A percentile compares a stretch with the other conserved stretches of the same genome.
These are phyloP conservation scores for Nemotelus pantherinus DNA, from an alignment of 2,888 invertebrate species.

Conservation along the genomic window DNA sequence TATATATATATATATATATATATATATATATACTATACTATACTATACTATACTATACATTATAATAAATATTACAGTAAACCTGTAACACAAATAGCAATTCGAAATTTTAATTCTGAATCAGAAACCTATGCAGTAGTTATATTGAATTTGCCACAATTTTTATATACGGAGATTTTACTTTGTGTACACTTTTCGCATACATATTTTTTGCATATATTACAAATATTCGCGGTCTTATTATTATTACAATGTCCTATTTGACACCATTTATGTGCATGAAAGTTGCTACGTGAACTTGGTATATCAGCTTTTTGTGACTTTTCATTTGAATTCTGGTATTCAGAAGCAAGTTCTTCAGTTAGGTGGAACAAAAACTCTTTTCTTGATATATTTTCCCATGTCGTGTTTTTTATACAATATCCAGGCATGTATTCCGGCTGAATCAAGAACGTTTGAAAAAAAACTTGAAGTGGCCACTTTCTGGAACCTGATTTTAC, in stretches of 20 bases:
- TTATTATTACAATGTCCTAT: conserved; percentile 51
- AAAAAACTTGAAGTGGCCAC: conserved; percentile 46
- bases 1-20: too few species aligned
- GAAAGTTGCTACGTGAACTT: background rate
- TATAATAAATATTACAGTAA: too few species aligned
- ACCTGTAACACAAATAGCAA: too few species aligned
- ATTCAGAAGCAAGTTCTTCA: conserved; percentile 47
- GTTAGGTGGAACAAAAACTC: conserved; percentile 53
- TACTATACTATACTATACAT: too few species aligned
- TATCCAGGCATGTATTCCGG: conserved; percentile 55
- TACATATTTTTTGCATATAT: conserved; percentile 43
- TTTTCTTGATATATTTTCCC: conserved; percentile 42
- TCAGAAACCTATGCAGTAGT: background rate
- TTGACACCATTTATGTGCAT: conserved; percentile 50
- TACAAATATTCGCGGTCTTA: conserved; percentile 33
- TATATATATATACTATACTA: too few species aligned
- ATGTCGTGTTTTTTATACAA: conserved; percentile 40
- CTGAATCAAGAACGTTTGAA: conserved; percentile 54
- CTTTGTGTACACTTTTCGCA: background rate
- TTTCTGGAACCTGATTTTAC: conserved; percentile 54
- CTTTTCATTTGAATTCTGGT: conserved; percentile 36
- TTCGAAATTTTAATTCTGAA: background rate
- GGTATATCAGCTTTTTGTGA: conserved; percentile 12
- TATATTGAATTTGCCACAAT: conserved; percentile 28
- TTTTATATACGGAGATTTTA: conserved; percentile 22